Evolutionary conservation across 92 coral and sea anemone genomes (phyloP).

Genomic region (Zoanthus gigantus): DNA sequence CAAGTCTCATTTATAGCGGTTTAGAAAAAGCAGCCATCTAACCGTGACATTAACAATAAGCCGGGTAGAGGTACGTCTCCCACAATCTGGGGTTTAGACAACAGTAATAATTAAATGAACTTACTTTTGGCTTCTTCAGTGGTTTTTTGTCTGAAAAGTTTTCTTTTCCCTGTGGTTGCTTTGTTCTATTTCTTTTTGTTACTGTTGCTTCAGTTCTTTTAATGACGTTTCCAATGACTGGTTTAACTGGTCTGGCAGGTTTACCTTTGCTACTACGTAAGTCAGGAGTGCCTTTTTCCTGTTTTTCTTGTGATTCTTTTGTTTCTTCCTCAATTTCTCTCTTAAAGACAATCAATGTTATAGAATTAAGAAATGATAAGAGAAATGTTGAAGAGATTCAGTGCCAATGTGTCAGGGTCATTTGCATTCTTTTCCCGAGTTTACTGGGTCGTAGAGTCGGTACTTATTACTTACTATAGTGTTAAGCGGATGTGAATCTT

Average conservation of each 20-base stretch:
- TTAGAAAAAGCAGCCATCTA: no score
- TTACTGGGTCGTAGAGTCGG: not conserved
- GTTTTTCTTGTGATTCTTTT: slow-evolving; percentile 20
- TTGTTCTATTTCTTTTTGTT: slow-evolving; percentile 50
- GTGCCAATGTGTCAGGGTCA: not conserved
- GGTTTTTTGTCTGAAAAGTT: slow-evolving; percentile 61
- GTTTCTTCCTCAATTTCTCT: slow-evolving; percentile 78
- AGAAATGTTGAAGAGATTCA: not conserved
- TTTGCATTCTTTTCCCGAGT: not conserved
- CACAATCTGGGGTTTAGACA: not conserved
- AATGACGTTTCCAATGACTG: slow-evolving; percentile 54
- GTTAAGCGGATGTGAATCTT: not conserved
- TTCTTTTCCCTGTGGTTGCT: slow-evolving; percentile 74
- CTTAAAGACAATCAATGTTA: slow-evolving; percentile 42
- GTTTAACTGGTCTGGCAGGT: slow-evolving; percentile 34
- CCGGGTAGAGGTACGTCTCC: no score
- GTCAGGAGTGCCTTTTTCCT: not conserved
- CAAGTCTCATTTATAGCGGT: no score
- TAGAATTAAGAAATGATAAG: not conserved
- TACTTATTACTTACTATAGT: no score
- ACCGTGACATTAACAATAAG: no score
- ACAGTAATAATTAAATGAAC: not conserved
- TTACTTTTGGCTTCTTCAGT: slow-evolving; percentile 78
- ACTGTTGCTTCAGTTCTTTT: slow-evolving; percentile 37
- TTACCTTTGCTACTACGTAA: not conserved